These are phyloP conservation scores for Uropetala carovei DNA, from an alignment of 2,888 invertebrate genomes.

Conservation along the genomic window DNA sequence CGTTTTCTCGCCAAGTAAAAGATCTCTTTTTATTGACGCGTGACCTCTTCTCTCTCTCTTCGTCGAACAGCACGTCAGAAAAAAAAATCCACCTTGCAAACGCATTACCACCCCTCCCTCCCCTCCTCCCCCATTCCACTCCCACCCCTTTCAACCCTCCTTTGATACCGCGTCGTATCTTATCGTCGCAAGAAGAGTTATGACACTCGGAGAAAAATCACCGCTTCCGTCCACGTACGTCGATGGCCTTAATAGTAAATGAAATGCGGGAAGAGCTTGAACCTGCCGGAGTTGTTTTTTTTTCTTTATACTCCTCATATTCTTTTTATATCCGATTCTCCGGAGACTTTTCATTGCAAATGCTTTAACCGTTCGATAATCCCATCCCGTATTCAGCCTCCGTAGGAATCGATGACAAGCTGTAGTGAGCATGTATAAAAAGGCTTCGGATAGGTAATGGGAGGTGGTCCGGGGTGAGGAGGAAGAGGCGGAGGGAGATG, in stretches of 20 bases:
- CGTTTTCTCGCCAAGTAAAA: neutral
- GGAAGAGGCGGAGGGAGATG: neutral
- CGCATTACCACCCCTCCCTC: neutral
- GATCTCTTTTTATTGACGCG: neutral
- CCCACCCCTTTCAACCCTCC: neutral
- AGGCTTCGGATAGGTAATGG: neutral
- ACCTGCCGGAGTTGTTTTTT: neutral
- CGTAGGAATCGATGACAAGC: neutral
- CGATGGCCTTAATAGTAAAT: constrained; percentile 29
- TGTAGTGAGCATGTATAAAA: neutral
- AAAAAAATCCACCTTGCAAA: too few species aligned
- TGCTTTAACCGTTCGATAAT: neutral
- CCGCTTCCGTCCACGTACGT: constrained; percentile 12
- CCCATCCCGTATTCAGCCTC: neutral
- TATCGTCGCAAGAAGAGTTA: constrained; percentile 19
- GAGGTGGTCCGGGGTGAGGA: too few species aligned
- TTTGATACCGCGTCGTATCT: neutral
- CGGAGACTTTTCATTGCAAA: constrained; percentile 17
- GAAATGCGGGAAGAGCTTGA: constrained; percentile 38
- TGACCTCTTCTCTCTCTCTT: neutral
- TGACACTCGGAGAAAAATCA: neutral
- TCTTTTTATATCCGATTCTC: neutral
- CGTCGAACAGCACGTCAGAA: too few species aligned
- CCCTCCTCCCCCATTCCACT: neutral
- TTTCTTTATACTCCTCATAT: neutral